Evolutionary conservation across 2,797 vertebrate genomes (phyloP).

Genomic region (Sparus aurata): DNA sequence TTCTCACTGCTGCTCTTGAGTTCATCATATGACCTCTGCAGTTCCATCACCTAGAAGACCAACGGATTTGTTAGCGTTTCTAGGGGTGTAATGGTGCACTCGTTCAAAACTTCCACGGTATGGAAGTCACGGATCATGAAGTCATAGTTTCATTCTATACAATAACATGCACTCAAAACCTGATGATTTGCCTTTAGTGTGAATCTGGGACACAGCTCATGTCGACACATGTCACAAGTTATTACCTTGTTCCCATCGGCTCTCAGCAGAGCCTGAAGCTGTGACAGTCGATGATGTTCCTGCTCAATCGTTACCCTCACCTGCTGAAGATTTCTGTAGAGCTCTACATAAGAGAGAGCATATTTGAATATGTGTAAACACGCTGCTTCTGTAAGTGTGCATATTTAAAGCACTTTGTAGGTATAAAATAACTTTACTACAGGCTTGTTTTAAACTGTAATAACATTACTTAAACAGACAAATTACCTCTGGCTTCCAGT

Average conservation of each 20-base stretch:
- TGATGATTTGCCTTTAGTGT: neutral
- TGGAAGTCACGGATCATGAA: neutral
- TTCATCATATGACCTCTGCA: constrained; percentile 68
- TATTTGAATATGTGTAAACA: neutral
- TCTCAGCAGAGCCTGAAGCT: constrained; percentile 82
- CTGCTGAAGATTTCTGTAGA: constrained; percentile 84
- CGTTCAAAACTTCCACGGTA: too few relatives aligned
- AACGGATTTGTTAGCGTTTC: constrained; percentile 17
- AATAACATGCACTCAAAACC: too few relatives aligned
- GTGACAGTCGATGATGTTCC: constrained; percentile 83
- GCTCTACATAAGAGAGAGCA: constrained; percentile 67
- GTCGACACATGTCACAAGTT: neutral
- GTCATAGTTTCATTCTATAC: too few relatives aligned
- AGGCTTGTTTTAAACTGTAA: neutral
- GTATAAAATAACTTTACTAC: neutral
- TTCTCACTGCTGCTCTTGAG: constrained; percentile 78
- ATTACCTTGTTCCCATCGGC: constrained; percentile 83
- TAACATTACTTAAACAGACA: neutral
- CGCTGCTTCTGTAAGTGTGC: neutral
- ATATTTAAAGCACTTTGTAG: neutral
- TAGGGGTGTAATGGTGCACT: neutral
- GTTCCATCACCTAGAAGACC: constrained; percentile 77
- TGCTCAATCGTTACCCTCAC: constrained; percentile 84
- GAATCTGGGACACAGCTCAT: neutral
- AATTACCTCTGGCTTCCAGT: constrained; percentile 85